These are phyloP conservation scores for Ariolimax columbianus DNA, from an alignment of 2,888 invertebrate genomes.

Conservation along the genomic window DNA sequence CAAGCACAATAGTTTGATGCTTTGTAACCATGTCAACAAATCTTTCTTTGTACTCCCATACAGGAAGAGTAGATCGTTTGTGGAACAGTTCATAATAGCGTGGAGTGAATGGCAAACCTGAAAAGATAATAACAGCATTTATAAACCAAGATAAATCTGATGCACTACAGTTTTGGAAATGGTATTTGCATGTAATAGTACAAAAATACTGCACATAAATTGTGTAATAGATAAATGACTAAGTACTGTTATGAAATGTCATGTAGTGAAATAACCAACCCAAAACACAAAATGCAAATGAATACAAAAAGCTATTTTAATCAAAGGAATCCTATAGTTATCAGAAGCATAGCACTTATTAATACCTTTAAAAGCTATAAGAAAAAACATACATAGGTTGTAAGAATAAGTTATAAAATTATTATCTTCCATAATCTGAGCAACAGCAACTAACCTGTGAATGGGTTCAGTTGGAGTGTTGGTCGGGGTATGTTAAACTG, in stretches of 20 bases:
- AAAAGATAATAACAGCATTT: conserved; percentile 24
- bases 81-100: conserved; percentile 90
- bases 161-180: not conserved
- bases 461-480: conserved; percentile 74
- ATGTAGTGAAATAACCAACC: too few relatives aligned
- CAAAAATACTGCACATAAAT: too few relatives aligned
- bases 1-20: conserved; percentile 95
- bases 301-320: too few relatives aligned
- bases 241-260: too few relatives aligned
- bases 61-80: conserved; percentile 93
- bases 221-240: too few relatives aligned
- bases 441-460: conserved; percentile 68
- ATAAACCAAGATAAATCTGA: not conserved
- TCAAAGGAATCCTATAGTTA: too few relatives aligned
- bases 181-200: too few relatives aligned
- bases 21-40: conserved; percentile 95
- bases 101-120: conserved; percentile 89
- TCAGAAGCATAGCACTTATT: too few relatives aligned
- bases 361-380: too few relatives aligned
- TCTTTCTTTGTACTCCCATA: conserved; percentile 97
- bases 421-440: not conserved
- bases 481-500: conserved; percentile 73
- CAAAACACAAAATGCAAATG: too few relatives aligned
- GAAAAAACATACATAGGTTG: too few relatives aligned
- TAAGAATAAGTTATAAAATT: too few relatives aligned